These are phyloP conservation scores for Lophura nycthemera DNA, from an alignment of 2,113 vertebrate species.

Conservation along the genomic window DNA sequence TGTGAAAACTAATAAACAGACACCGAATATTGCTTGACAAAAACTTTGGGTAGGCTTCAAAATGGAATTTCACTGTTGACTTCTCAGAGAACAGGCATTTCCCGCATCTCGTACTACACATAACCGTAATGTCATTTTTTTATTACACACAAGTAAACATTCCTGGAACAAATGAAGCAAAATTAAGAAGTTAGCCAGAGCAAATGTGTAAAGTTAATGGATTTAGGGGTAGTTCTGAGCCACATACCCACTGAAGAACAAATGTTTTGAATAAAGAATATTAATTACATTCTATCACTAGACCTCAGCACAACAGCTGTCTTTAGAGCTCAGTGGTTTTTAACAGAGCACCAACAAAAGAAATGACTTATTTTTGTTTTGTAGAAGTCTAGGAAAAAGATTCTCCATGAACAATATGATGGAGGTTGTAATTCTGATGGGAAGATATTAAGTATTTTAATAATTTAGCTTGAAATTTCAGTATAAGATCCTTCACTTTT, in stretches of 20 bases:
- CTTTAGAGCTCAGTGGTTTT: not conserved
- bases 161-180: not conserved
- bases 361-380: not conserved
- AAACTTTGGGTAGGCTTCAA: not conserved
- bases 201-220: not conserved
- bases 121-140: not conserved
- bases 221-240: not conserved
- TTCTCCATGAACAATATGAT: not conserved
- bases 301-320: not conserved
- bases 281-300: not conserved
- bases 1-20: not conserved
- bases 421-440: not conserved
- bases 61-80: not conserved
- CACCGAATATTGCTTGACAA: not conserved
- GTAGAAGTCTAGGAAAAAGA: not conserved
- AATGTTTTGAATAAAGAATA: not conserved
- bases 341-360: not conserved
- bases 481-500: not conserved
- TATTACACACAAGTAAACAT: not conserved
- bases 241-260: not conserved
- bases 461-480: not conserved
- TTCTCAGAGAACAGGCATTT: not conserved
- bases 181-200: not conserved
- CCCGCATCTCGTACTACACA: not conserved
- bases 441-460: not conserved